These are phyloP conservation scores for Bubo scandiacus DNA, from an alignment of 2,113 vertebrate species.

Conservation along the genomic window DNA sequence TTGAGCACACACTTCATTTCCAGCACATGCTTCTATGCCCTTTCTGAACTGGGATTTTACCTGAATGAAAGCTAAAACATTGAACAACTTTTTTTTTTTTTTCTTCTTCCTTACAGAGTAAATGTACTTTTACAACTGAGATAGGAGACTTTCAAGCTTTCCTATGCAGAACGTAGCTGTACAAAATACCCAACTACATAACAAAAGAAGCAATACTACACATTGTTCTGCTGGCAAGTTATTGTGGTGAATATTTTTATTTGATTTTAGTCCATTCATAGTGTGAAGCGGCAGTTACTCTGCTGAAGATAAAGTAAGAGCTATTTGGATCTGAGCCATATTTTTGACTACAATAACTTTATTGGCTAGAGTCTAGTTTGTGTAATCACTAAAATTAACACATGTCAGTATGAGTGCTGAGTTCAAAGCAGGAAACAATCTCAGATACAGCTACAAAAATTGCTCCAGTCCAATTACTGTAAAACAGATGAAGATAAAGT, in stretches of 20 bases:
- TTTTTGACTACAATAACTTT: slow-evolving; percentile 51
- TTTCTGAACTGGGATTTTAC: slow-evolving; percentile 21
- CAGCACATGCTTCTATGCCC: background rate
- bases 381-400: slow-evolving; percentile 44
- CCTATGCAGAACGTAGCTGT: background rate
- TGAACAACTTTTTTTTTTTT: background rate
- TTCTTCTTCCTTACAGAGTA: background rate
- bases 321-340: slow-evolving; percentile 5
- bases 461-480: slow-evolving; percentile 56
- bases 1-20: slow-evolving; percentile 40
- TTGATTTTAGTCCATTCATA: slow-evolving; percentile 42
- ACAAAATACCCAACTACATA: background rate
- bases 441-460: slow-evolving; percentile 39
- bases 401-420: slow-evolving; percentile 17
- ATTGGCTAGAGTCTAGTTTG: slow-evolving; percentile 19
- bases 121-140: background rate
- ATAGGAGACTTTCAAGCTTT: background rate
- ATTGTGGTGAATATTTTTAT: background rate
- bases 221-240: background rate
- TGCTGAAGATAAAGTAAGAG: background rate
- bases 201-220: background rate
- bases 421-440: slow-evolving; percentile 54
- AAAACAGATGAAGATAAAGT: slow-evolving; percentile 70
- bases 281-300: background rate
- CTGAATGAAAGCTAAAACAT: slow-evolving; percentile 19